Evolutionary conservation across 2,797 vertebrate genomes (phyloP).

Genomic region (Pseudochromis fuscus): DNA sequence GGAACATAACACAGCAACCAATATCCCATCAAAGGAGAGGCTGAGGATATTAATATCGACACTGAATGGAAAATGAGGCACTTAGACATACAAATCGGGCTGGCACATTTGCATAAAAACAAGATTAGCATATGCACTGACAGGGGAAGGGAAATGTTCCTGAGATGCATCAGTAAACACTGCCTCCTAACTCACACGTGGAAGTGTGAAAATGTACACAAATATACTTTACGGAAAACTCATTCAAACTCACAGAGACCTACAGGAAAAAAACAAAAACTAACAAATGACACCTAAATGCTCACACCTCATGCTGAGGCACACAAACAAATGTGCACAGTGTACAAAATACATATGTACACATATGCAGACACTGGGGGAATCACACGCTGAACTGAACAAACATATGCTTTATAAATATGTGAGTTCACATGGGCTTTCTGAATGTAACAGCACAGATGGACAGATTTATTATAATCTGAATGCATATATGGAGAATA

Average conservation of each 20-base stretch:
- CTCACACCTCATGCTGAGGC: background rate
- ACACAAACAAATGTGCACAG: background rate
- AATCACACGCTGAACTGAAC: background rate
- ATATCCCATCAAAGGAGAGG: conserved; percentile 83
- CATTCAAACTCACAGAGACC: background rate
- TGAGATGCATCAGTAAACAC: conserved; percentile 65
- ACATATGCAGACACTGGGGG: background rate
- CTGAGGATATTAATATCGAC: conserved; percentile 82
- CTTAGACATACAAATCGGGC: conserved; percentile 83
- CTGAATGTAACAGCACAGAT: background rate
- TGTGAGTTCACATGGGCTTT: background rate
- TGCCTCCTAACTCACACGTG: conserved; percentile 24
- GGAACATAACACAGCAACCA: conserved; percentile 74
- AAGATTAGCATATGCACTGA: conserved; percentile 83
- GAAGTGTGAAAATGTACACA: conserved; percentile 7
- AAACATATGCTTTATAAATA: background rate
- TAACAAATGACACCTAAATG: background rate
- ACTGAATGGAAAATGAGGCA: conserved; percentile 83
- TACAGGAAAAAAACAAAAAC: background rate
- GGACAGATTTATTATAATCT: background rate
- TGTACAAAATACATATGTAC: background rate
- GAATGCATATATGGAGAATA: background rate
- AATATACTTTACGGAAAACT: background rate
- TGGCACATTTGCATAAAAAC: conserved; percentile 84
- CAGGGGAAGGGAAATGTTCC: conserved; percentile 72